Base-by-base conservation (phyloP, 2,797 vertebrate species). In the Fistularia commersonii region DNA sequence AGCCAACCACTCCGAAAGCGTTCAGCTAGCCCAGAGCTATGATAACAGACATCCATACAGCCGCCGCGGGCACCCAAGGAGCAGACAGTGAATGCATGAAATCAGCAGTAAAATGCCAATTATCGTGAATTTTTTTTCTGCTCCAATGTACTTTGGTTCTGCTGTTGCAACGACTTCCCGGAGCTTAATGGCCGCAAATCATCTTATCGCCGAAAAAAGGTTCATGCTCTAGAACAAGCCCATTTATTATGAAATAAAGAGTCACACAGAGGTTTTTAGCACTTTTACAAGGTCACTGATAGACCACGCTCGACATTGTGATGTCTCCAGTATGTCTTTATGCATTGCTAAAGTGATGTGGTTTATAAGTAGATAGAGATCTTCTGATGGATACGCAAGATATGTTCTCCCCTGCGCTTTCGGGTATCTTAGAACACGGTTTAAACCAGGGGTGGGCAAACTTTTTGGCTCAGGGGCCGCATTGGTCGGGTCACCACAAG, bases 41-140 rank as follows among this genome's bases (percentile, higher is more conserved):
- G 32, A 42, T 13, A 58, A 55, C 48, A 65, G 37, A 64, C 45
- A 54, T 39, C 37, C 49, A 48, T 32, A 31, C 57, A 62, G 42
- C 37, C 53, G 45, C 51, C 34, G 32, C 32, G 41, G 50, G 53
- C 45, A 31, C 15, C 39, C 46, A 40, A 44, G n/a, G 11, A 55
- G 32, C 41, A 51, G 49, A 67, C 41, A 61, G 52, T 50, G 57
- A 63, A 69, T 64, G 54, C 46, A 61, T 35, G 41, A 74, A 71
- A 79, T 67, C 43, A 54, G 67, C 47, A 54, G 58, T 61, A 70
- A 76, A 68, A 64, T 65, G 45, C 33, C 69, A 78, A 57, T 67
- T 73, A 64, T 74, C 44, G n/a, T 11, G 39, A 45, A 50, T 49
- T 53, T 61, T 48, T 48, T 75, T 69, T 55, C 45, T 55, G 62